Conservation (phyloP, 2,797 vertebrate species). For the Eidolon dupreanum region DNA sequence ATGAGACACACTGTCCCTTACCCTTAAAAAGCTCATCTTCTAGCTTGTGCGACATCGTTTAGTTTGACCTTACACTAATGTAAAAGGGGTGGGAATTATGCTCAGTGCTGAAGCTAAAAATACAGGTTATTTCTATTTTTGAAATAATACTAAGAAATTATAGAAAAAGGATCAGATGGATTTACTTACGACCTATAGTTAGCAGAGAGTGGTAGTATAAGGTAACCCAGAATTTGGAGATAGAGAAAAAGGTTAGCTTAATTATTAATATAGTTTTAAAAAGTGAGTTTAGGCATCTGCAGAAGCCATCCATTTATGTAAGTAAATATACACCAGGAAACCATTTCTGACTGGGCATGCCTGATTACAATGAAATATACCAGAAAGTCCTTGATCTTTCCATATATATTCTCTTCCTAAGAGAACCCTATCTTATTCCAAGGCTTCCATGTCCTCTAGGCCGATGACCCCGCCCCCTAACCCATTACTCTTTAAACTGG, state of each 20-base stretch:
- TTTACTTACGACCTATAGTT: not conserved
- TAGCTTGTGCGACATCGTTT: not conserved
- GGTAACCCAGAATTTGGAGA: not conserved
- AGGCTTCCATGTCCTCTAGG: not conserved
- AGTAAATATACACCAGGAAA: not conserved
- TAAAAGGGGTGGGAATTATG: not conserved
- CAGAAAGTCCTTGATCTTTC: not conserved
- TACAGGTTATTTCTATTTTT: not conserved
- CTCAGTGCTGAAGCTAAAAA: not conserved
- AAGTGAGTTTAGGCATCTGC: not conserved
- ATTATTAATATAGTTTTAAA: not conserved
- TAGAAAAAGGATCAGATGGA: not conserved
- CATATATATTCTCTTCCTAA: not conserved
- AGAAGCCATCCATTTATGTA: not conserved
- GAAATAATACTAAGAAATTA: constrained; percentile 5
- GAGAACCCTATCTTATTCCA: not conserved
- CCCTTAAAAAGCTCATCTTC: not conserved
- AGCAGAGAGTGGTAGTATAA: not conserved
- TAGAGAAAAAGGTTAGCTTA: not conserved
- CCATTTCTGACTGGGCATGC: not conserved
- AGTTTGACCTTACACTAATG: not conserved
- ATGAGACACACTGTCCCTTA: not conserved
- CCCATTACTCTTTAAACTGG: not conserved
- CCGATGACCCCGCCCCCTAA: not conserved
- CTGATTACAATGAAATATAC: not conserved